A percentile compares a stretch with the other conserved stretches of the same genome.
These are phyloP conservation scores for Protophormia terraenovae DNA, from an alignment of 2,888 invertebrate genomes.

Conservation along the genomic window DNA sequence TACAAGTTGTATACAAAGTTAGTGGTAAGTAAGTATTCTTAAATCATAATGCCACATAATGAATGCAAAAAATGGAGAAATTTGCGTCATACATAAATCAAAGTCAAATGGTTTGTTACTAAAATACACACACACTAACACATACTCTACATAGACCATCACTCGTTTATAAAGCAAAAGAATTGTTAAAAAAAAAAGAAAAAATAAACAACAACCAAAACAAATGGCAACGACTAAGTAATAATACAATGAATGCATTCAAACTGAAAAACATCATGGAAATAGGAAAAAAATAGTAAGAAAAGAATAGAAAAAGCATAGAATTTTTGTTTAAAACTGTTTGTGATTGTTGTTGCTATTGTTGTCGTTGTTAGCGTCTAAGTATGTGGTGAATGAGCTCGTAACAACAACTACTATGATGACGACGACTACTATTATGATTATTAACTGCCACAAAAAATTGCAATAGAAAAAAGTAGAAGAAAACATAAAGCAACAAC, in stretches of 20 bases:
- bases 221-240: slow-evolving; percentile 22
- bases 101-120: slow-evolving; percentile 59
- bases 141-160: background rate
- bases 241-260: slow-evolving; percentile 1
- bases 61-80: slow-evolving; percentile 67
- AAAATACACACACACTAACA: background rate
- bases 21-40: slow-evolving; percentile 62
- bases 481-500: slow-evolving; percentile 1
- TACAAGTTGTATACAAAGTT: slow-evolving; percentile 54
- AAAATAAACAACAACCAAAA: slow-evolving; percentile 10
- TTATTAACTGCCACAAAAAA: slow-evolving; percentile 61
- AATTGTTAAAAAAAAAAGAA: no score
- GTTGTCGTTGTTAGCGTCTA: slow-evolving; percentile 59
- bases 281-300: background rate
- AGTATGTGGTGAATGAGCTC: slow-evolving; percentile 67
- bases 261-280: background rate
- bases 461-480: background rate
- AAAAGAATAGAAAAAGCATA: slow-evolving; percentile 30
- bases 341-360: slow-evolving; percentile 42
- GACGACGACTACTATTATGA: slow-evolving; percentile 54
- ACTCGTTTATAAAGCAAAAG: no score
- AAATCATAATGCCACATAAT: slow-evolving; percentile 69
- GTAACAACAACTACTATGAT: slow-evolving; percentile 42
- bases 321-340: slow-evolving; percentile 51
- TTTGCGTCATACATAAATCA: slow-evolving; percentile 69